Conservation (phyloP, 2,888 invertebrate species). For the Pandemis heparana region DNA sequence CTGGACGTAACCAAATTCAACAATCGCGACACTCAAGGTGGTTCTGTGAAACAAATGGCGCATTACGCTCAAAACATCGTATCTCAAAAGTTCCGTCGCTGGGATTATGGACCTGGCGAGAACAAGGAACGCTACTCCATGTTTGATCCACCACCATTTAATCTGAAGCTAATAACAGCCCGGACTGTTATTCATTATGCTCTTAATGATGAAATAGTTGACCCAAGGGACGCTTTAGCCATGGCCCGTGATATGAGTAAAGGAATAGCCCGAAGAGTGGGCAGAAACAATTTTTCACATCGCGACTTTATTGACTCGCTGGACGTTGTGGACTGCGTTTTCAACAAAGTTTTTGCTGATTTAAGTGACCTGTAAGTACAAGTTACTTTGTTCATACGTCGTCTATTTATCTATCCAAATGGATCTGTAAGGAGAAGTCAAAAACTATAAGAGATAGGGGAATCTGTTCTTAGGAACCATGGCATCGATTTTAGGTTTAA, state of each 20-base stretch:
- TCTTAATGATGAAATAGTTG: constrained; percentile 47
- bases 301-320: constrained; percentile 47
- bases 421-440: no score
- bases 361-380: constrained; percentile 16
- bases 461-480: no score
- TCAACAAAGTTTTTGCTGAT: constrained; percentile 47
- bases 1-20: not conserved
- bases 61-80: constrained; percentile 54
- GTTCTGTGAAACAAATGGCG: constrained; percentile 51
- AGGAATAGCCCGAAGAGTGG: constrained; percentile 45
- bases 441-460: no score
- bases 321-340: constrained; percentile 47
- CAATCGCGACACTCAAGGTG: constrained; percentile 42
- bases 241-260: constrained; percentile 50
- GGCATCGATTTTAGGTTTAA: no score
- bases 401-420: no score
- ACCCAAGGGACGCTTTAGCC: constrained; percentile 48
- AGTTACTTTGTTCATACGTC: not conserved
- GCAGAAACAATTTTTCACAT: constrained; percentile 48
- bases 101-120: constrained; percentile 46
- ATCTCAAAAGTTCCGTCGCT: constrained; percentile 49
- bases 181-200: constrained; percentile 50
- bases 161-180: constrained; percentile 47
- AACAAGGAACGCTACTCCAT: constrained; percentile 49
- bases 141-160: constrained; percentile 42